phyloP scores from a whole-genome alignment of 2,113 vertebrate genomes.

The Budorcas taxicolor region DNA sequence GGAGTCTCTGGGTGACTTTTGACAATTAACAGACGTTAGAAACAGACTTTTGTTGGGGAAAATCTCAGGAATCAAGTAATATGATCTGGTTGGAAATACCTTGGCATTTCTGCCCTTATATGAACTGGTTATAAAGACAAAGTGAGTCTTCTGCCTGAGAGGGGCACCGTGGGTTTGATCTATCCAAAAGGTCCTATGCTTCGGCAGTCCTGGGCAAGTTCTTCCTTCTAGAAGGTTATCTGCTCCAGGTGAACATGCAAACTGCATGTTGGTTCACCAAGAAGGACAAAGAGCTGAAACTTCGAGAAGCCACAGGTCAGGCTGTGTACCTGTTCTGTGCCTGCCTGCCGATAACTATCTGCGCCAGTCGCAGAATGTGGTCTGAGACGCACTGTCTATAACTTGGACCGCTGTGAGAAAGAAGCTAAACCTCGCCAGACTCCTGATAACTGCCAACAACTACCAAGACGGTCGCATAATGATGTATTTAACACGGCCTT shows the following conservation, averaged over 20 bases:
- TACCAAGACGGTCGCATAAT: not conserved
- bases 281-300: not conserved
- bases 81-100: not conserved
- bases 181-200: not conserved
- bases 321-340: not conserved
- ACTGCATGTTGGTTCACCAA: not conserved
- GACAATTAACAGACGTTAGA: not conserved
- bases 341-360: not conserved
- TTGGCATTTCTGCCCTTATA: not conserved
- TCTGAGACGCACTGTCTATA: not conserved
- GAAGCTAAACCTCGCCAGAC: not conserved
- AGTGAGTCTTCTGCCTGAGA: not conserved
- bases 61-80: conserved; percentile 17
- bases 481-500: not conserved
- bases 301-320: not conserved
- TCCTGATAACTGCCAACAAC: not conserved
- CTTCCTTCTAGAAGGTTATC: not conserved
- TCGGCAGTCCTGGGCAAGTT: not conserved
- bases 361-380: not conserved
- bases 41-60: not conserved
- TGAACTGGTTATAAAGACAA: not conserved
- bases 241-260: not conserved
- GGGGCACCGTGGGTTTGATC: not conserved
- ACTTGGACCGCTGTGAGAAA: not conserved
- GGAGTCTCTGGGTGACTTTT: not conserved